Conservation (phyloP, 2,888 invertebrate genomes). For the Netelia inedita region DNA sequence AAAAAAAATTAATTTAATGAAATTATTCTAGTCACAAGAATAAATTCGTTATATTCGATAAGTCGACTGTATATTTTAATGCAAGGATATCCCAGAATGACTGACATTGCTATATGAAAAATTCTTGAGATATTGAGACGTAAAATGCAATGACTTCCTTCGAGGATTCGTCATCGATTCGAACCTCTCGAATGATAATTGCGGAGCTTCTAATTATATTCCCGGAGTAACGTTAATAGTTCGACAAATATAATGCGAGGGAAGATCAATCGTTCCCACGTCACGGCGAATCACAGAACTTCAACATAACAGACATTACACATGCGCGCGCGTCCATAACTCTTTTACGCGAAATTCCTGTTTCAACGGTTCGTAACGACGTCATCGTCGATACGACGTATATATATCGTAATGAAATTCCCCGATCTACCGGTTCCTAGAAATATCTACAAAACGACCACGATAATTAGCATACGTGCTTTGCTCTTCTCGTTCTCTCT, state of each 20-base stretch:
- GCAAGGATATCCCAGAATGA: not conserved
- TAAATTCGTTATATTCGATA: too few relatives aligned
- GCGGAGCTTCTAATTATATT: slow-evolving; percentile 53
- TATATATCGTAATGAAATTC: slow-evolving; percentile 42
- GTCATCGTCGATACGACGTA: not conserved
- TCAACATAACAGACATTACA: not conserved
- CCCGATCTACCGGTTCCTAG: slow-evolving; percentile 36
- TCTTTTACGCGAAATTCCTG: not conserved
- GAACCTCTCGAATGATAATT: slow-evolving; percentile 17
- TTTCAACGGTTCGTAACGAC: not conserved
- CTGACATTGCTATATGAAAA: not conserved
- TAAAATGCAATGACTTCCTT: slow-evolving; percentile 9
- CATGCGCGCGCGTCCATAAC: not conserved
- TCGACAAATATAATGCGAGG: slow-evolving; percentile 45
- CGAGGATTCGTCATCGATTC: slow-evolving; percentile 10
- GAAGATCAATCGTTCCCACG: slow-evolving; percentile 20
- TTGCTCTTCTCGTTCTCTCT: not conserved
- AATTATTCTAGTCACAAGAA: too few relatives aligned
- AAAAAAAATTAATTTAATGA: too few relatives aligned
- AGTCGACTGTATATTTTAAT: too few relatives aligned
- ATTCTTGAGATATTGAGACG: slow-evolving; percentile 33
- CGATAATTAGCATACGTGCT: slow-evolving; percentile 50
- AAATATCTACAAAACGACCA: not conserved
- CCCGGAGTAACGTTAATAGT: slow-evolving; percentile 37
- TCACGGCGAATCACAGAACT: slow-evolving; percentile 28